These are phyloP conservation scores for Ostrea denselamellosa DNA, from an alignment of 1,140 invertebrate species.

Conservation along the genomic window DNA sequence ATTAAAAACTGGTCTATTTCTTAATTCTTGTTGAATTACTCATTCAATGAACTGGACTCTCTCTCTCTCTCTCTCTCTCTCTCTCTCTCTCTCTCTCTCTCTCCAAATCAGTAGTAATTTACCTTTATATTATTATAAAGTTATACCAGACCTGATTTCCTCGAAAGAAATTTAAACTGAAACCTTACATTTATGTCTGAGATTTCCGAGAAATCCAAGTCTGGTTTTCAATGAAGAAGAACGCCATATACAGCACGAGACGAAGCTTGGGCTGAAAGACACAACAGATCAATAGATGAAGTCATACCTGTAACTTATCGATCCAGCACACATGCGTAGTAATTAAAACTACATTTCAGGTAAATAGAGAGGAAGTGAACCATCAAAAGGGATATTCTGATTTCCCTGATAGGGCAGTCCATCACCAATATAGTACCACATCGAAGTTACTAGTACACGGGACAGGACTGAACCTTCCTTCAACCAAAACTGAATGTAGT, in stretches of 20 bases:
- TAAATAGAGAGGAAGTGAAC: neutral
- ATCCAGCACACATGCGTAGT: slow-evolving; percentile 1
- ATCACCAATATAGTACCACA: neutral
- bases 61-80: no score
- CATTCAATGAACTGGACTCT: no score
- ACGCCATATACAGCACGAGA: neutral
- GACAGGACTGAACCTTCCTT: neutral
- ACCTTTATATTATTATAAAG: no score
- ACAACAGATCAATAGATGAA: neutral
- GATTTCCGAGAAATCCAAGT: no score
- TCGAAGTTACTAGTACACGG: neutral
- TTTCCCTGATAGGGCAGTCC: neutral
- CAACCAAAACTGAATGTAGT: neutral
- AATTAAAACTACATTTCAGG: neutral
- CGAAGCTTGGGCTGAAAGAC: neutral
- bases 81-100: no score
- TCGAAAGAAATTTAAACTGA: no score
- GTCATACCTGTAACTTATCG: neutral
- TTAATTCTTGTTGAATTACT: no score
- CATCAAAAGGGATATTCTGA: neutral
- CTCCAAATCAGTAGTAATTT: no score
- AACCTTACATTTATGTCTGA: no score
- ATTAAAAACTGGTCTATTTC: no score
- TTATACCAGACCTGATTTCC: no score
- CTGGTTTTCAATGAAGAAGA: no score